Conservation (phyloP, 2,113 vertebrate genomes). For the Lanius ludovicianus region DNA sequence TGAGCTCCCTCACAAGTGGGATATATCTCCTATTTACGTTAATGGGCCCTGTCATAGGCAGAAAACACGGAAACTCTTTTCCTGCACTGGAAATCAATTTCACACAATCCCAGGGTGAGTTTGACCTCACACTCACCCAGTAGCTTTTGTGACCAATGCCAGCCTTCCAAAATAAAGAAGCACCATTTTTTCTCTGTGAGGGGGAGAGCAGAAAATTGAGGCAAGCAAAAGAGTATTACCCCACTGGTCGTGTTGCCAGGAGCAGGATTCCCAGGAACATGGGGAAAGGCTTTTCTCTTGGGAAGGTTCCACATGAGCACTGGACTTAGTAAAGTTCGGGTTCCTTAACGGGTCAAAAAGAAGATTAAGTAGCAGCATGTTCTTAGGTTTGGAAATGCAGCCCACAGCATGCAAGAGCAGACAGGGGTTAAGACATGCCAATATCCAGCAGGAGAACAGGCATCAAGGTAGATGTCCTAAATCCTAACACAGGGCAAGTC, state of each 20-base stretch:
- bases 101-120: not conserved
- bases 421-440: not conserved
- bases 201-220: not conserved
- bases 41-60: not conserved
- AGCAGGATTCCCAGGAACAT: not conserved
- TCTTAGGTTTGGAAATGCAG: not conserved
- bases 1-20: not conserved
- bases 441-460: not conserved
- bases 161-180: not conserved
- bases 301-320: not conserved
- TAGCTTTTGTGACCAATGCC: not conserved
- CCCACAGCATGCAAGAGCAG: not conserved
- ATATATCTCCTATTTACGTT: not conserved
- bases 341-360: not conserved
- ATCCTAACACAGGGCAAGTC: not conserved
- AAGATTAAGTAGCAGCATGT: not conserved
- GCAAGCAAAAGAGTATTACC: not conserved
- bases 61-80: not conserved
- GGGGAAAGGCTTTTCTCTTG: not conserved
- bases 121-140: not conserved
- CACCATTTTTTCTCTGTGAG: not conserved
- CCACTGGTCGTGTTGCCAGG: rapidly evolving
- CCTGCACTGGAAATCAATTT: not conserved
- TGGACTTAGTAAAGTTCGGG: not conserved
- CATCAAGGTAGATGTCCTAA: not conserved